These are phyloP conservation scores for Paralichthys olivaceus DNA, from an alignment of 2,113 vertebrate species.

Conservation along the genomic window DNA sequence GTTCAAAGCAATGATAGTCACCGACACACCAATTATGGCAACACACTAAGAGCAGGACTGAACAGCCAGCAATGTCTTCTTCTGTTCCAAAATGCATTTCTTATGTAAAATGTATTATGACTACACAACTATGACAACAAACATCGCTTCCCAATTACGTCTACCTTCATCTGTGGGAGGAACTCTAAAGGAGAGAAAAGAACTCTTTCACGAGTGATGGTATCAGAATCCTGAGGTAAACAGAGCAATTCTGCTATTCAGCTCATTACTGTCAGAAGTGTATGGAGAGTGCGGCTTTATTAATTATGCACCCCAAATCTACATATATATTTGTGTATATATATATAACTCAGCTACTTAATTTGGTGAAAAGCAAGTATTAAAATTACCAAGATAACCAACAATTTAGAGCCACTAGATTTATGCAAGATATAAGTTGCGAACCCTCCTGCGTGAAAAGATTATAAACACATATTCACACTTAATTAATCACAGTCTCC, in stretches of 20 bases:
- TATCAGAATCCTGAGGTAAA: constrained; percentile 32
- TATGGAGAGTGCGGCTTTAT: not conserved
- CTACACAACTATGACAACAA: constrained; percentile 46
- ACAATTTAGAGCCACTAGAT: not conserved
- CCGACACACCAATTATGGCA: constrained; percentile 58
- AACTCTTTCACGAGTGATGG: constrained; percentile 22
- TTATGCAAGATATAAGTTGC: not conserved
- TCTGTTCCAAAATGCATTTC: constrained; percentile 54
- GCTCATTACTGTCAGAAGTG: constrained; percentile 27
- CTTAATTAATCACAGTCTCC: constrained; percentile 48
- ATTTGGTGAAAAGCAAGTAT: not conserved
- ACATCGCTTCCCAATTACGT: constrained; percentile 59
- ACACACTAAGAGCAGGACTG: constrained; percentile 33
- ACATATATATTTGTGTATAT: not conserved
- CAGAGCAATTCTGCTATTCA: constrained; percentile 13
- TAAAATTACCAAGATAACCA: not conserved
- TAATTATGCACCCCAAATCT: constrained; percentile 5
- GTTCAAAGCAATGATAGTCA: constrained; percentile 55
- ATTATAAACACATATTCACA: constrained; percentile 39
- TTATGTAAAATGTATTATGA: constrained; percentile 57
- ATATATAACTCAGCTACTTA: not conserved
- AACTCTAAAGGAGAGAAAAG: constrained; percentile 46
- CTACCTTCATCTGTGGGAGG: constrained; percentile 47
- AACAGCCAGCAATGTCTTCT: constrained; percentile 29
- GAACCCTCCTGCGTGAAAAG: constrained; percentile 20